Evolutionary conservation across 2,113 vertebrate genomes (phyloP), one percentile per base, ranked within the genome.

Genomic region (Sturnus vulgaris): DNA sequence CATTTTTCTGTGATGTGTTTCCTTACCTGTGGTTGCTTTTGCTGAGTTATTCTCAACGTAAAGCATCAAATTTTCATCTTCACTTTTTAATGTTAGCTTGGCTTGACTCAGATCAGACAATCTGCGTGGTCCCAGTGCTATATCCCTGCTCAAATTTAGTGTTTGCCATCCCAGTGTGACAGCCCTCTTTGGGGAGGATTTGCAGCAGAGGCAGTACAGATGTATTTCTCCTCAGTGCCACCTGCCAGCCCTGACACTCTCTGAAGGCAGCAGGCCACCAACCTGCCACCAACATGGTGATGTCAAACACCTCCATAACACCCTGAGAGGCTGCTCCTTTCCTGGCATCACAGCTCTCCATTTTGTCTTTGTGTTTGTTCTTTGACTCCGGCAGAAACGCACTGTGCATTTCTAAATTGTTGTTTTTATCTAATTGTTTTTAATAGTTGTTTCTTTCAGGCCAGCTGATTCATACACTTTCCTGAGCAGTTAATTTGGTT

Each of bases 361-460:
- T 80, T 73, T 82, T 1, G 5, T 37, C 47, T 68, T 64, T 42
- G 42, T 50, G 35, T 57, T 70, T 76, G 60, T 47, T 27, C 60
- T 20, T 49, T 52, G 57, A 21, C 35, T 90, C 47, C 4, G 65
- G 31, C 50, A 37, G 69, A 89, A 64, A 42, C 6, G 15, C 0
- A 1, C 21, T 57, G 22, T 1, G 7, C n/a, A 3, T 96, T 56
- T 90, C 65, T 60, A 83, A 59, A 82, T 31, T 46, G 78, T 46
- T 33, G 30, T 72, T 64, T 86, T 88, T 88, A 90, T 75, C 76
- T 88, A 71, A 86, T 52, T 90, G 77, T 72, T 90, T 93, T 95
- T 68, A 86, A 47, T 75, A 39, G 76, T 23, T 81, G 9, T 16
- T 91, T 89, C 65, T 90, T 61, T 40, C 50, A n/a, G 83, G 47